These are phyloP conservation scores for Acrobasis repandana DNA, from an alignment of 2,888 invertebrate genomes.

Conservation along the genomic window DNA sequence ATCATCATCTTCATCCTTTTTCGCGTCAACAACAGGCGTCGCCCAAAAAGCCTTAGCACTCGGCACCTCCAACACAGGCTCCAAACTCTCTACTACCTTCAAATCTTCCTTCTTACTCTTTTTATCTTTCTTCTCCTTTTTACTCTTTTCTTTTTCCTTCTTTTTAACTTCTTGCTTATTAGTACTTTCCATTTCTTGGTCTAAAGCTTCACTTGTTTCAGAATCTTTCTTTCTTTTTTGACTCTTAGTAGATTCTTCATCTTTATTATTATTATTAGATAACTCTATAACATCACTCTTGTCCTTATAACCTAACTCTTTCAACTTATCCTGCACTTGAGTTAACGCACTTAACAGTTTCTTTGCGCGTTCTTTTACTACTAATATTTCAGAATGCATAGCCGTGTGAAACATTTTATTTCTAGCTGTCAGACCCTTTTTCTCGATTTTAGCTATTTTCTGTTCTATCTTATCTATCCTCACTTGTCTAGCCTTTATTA, in stretches of 20 bases:
- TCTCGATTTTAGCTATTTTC: constrained; percentile 62
- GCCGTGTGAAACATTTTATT: constrained; percentile 68
- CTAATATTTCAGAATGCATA: constrained; percentile 60
- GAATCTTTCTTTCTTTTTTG: constrained; percentile 35
- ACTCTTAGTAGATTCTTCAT: constrained; percentile 30
- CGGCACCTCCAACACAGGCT: constrained; percentile 61
- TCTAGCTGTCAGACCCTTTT: constrained; percentile 51
- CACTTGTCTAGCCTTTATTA: constrained; percentile 49
- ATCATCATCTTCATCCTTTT: constrained; percentile 40
- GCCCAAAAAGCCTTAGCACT: constrained; percentile 73
- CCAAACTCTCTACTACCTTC: constrained; percentile 49
- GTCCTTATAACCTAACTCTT: constrained; percentile 37
- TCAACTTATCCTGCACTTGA: constrained; percentile 47
- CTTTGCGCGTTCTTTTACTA: constrained; percentile 49
- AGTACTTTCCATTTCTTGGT: not conserved
- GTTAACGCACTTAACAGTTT: constrained; percentile 52
- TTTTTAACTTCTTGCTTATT: constrained; percentile 34
- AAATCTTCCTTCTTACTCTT: constrained; percentile 28
- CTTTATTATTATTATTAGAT: constrained; percentile 31
- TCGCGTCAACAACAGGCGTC: constrained; percentile 33
- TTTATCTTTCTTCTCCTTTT: constrained; percentile 33
- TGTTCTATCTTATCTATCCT: constrained; percentile 48
- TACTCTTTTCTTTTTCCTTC: constrained; percentile 32
- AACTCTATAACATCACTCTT: constrained; percentile 16
- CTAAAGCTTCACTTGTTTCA: constrained; percentile 27